Evolutionary conservation across 2,888 invertebrate genomes (phyloP), one percentile per base, ranked within the genome.

Genomic region (Drosophila merina): DNA sequence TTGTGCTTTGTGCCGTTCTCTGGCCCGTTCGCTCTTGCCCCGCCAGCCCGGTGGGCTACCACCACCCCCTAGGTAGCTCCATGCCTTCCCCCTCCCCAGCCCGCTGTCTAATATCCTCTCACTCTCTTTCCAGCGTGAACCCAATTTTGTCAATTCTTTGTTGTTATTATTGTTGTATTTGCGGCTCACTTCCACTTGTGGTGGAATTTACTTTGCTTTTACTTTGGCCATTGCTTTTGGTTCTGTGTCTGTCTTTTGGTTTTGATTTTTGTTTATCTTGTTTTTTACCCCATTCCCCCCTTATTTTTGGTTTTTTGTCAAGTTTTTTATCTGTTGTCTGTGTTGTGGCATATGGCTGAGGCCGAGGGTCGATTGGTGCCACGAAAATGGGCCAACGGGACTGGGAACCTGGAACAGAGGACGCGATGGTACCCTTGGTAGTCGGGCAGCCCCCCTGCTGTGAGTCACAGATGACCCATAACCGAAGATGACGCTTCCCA

Each of bases 121-220:
- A 40, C 54, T 33, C 66, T 50, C 70, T 64, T 44, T 48, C 57
- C 67, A 68, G 47, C 66, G 66, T 82, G 81, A 82, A 79, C 85
- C 82, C 82, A 78, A 79, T 82, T 82, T 77, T 82, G 84, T 82
- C 78, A 82, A 81, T 82, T 76, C 79, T 79, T 86, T 31, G 62
- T 36, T 63, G 14, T 47, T 76, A 74, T 64, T 14, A 14, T 76
- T 51, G 76, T 74, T 51, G 77, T 71, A 62, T 75, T 80, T 80
- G 80, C 67, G n/a, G 6, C n/a, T 36, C n/a, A 36, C 36, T 36
- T 36, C 36, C 36, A 36, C 36, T 36, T 36, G 36, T 36, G 36
- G 36, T 36, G 36, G 36, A n/a, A n/a, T 36, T 36, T 36, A n/a
- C 30, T 67, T 62, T 68, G 68, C 31, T 47, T 20, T 63, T 72